Conservation (phyloP, 2,888 invertebrate genomes). For the Liodrosophila aerea region DNA sequence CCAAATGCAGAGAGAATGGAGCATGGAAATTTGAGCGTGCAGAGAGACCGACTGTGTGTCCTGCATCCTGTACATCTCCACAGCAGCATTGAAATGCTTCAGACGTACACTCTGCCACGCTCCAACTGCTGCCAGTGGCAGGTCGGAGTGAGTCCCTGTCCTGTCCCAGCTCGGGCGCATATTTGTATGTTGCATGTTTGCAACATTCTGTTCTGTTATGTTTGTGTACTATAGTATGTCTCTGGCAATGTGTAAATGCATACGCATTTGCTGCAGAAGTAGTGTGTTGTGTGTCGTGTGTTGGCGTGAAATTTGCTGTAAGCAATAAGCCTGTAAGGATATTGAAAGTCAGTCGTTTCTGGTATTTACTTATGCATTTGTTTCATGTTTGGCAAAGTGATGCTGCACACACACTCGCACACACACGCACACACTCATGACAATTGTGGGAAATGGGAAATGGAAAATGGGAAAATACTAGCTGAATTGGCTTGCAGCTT, state of each 20-base stretch:
- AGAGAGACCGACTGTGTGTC: slow-evolving; percentile 19
- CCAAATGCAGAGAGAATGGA: slow-evolving; percentile 10
- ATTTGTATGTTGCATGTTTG: slow-evolving; percentile 74
- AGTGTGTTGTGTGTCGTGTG: slow-evolving; percentile 25
- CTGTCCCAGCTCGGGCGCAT: slow-evolving; percentile 49
- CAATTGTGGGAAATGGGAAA: background rate
- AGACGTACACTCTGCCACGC: slow-evolving; percentile 43
- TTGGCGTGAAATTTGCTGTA: slow-evolving; percentile 76
- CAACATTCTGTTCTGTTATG: slow-evolving; percentile 71
- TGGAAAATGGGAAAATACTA: background rate
- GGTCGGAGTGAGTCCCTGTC: background rate
- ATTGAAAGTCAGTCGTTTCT: slow-evolving; percentile 78
- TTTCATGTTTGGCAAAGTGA: slow-evolving; percentile 63
- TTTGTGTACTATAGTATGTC: slow-evolving; percentile 24
- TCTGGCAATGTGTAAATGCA: slow-evolving; percentile 76
- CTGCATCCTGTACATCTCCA: too few relatives aligned
- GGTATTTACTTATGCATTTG: slow-evolving; percentile 79
- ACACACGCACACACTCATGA: slow-evolving; percentile 1
- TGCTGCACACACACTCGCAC: slow-evolving; percentile 26
- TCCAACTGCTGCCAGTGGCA: slow-evolving; percentile 27
- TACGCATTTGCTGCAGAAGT: slow-evolving; percentile 55
- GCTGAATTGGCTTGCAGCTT: slow-evolving; percentile 57
- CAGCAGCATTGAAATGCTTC: slow-evolving; percentile 50
- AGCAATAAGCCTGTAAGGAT: slow-evolving; percentile 78
- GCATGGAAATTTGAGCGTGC: background rate